phyloP scores from a whole-genome alignment of 2,888 invertebrate species.

The Zelleria hepariella region DNA sequence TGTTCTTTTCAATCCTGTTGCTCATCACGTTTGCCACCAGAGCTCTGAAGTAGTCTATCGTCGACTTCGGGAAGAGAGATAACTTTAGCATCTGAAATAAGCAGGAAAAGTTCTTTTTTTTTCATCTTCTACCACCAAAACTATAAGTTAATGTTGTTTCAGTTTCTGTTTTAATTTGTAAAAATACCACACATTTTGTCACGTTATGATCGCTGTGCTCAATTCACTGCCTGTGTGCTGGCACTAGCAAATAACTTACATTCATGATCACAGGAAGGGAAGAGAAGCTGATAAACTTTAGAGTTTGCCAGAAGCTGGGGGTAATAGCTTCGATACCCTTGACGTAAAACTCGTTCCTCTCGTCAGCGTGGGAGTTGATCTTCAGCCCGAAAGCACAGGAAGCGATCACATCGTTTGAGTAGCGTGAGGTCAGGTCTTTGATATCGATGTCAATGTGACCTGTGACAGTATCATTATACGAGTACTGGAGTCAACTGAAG shows the following conservation, averaged over 20 bases:
- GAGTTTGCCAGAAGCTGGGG: slow-evolving; percentile 22
- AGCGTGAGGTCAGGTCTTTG: slow-evolving; percentile 56
- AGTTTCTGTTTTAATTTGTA: background rate
- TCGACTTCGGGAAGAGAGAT: slow-evolving; percentile 21
- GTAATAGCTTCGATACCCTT: slow-evolving; percentile 57
- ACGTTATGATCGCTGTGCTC: background rate
- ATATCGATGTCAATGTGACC: slow-evolving; percentile 37
- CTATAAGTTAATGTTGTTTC: too few relatives aligned
- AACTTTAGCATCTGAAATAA: slow-evolving; percentile 24
- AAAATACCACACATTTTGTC: background rate
- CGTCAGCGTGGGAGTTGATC: slow-evolving; percentile 65
- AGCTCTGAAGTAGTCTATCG: slow-evolving; percentile 37
- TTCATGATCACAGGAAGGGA: slow-evolving; percentile 1
- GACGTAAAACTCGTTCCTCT: slow-evolving; percentile 65
- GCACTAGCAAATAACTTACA: background rate
- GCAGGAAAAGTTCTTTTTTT: too few relatives aligned
- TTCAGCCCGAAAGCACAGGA: slow-evolving; percentile 64
- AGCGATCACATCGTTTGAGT: slow-evolving; percentile 67
- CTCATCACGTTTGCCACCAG: slow-evolving; percentile 46
- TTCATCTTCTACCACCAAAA: too few relatives aligned
- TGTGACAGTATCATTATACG: slow-evolving; percentile 14
- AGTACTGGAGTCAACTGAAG: too few relatives aligned
- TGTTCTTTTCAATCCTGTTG: slow-evolving; percentile 36
- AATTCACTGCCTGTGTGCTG: too few relatives aligned
- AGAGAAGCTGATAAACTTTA: slow-evolving; percentile 20